Conservation (phyloP, 1,140 invertebrate genomes). For the Ips typographus region DNA sequence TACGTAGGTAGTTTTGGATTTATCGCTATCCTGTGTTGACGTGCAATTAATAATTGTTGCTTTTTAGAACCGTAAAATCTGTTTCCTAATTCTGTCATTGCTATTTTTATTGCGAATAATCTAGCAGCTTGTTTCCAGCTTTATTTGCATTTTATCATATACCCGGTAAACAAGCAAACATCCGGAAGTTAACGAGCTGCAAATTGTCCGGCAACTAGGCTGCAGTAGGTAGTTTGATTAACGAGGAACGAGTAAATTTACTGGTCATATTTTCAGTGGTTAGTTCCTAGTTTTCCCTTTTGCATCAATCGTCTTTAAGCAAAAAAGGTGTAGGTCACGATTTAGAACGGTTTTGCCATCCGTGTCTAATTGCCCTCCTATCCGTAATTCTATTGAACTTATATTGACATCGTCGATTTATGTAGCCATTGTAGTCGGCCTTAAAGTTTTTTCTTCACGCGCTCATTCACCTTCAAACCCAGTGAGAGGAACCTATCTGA, state of each 20-base stretch:
- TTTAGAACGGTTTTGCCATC: slow-evolving; percentile 6
- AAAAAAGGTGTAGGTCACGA: slow-evolving; percentile 7
- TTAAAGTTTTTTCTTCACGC: slow-evolving; percentile 6
- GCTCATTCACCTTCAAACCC: slow-evolving; percentile 12
- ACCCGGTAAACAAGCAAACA: not conserved
- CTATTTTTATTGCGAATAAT: slow-evolving; percentile 25
- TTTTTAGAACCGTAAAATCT: slow-evolving; percentile 9
- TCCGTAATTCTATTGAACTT: not conserved
- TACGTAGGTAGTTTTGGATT: slow-evolving; percentile 15
- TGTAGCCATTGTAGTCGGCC: not conserved
- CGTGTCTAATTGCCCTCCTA: slow-evolving; percentile 8
- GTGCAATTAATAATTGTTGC: slow-evolving; percentile 11
- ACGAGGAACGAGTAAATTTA: not conserved
- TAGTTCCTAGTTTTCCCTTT: not conserved
- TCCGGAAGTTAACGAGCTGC: slow-evolving; percentile 13
- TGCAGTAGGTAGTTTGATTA: not conserved
- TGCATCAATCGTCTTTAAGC: not conserved
- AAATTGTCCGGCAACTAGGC: slow-evolving; percentile 12
- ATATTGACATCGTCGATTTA: slow-evolving; percentile 6
- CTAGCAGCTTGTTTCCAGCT: slow-evolving; percentile 16
- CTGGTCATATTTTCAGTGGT: too few species aligned
- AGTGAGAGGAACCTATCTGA: slow-evolving; percentile 8
- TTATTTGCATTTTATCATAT: slow-evolving; percentile 26
- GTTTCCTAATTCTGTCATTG: slow-evolving; percentile 23
- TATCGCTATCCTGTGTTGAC: slow-evolving; percentile 16